A percentile compares a stretch with the other conserved stretches of the same genome.
These are phyloP conservation scores for Meteorus colon DNA, from an alignment of 2,888 invertebrate genomes.

Conservation along the genomic window DNA sequence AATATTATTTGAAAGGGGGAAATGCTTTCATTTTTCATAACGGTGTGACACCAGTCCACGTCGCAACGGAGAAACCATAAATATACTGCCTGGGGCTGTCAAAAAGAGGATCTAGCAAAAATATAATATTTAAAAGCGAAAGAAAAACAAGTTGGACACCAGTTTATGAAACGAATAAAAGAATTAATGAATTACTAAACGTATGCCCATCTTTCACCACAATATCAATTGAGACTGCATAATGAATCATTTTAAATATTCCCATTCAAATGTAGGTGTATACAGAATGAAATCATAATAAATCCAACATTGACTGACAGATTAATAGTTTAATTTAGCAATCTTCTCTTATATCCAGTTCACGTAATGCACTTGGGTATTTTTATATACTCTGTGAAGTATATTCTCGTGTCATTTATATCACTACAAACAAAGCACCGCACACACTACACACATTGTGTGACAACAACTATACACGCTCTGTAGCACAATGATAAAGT, in stretches of 20 bases:
- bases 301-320: not conserved
- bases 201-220: too few relatives aligned
- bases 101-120: constrained; percentile 1
- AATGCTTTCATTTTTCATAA: constrained; percentile 13
- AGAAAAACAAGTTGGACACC: not conserved
- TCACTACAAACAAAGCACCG: not conserved
- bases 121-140: not conserved
- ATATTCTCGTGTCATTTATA: constrained; percentile 1
- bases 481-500: not conserved
- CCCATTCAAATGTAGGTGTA: too few relatives aligned
- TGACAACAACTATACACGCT: not conserved
- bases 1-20: not conserved
- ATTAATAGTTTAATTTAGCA: constrained; percentile 7
- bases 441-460: not conserved
- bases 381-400: not conserved
- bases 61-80: constrained; percentile 9
- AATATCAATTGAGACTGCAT: too few relatives aligned
- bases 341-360: not conserved
- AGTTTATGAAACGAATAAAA: constrained; percentile 5
- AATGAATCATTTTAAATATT: too few relatives aligned
- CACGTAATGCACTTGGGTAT: not conserved
- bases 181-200: not conserved
- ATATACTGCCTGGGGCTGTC: constrained; percentile 3
- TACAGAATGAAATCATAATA: not conserved
- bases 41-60: constrained; percentile 8